These are phyloP conservation scores for Mimas tiliae DNA, from an alignment of 2,888 invertebrate genomes.

Conservation along the genomic window DNA sequence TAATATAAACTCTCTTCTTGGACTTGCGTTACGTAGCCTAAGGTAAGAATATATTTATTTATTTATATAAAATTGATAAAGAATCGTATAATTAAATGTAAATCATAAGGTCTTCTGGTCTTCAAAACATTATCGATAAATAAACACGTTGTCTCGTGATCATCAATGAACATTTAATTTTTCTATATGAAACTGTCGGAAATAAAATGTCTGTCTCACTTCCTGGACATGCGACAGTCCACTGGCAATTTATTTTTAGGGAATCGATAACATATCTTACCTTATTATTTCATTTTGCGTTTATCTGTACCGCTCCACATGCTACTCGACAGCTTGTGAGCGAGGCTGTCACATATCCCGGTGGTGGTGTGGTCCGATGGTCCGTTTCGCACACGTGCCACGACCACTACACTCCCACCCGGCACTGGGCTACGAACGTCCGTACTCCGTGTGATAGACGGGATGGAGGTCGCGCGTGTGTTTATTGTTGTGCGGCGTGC, in stretches of 20 bases:
- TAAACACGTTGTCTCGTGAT: not conserved
- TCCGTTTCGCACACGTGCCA: constrained; percentile 49
- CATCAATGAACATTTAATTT: not conserved
- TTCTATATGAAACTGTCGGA: constrained; percentile 1
- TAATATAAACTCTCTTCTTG: constrained; percentile 1
- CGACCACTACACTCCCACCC: constrained; percentile 60
- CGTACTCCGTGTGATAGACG: constrained; percentile 42
- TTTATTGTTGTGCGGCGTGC: constrained; percentile 52
- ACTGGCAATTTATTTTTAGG: not conserved
- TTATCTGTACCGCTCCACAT: constrained; percentile 63
- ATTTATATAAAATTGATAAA: no score
- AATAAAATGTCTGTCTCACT: not conserved
- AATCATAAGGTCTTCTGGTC: not conserved
- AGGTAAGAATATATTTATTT: not conserved
- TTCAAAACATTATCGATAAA: not conserved
- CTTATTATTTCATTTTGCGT: constrained; percentile 81
- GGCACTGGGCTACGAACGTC: constrained; percentile 47
- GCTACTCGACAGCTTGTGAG: constrained; percentile 55
- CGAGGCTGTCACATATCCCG: constrained; percentile 48
- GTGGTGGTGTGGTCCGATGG: not conserved
- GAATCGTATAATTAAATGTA: no score
- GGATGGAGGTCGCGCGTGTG: constrained; percentile 57
- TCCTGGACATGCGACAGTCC: not conserved
- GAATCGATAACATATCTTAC: constrained; percentile 52
- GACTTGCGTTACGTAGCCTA: not conserved